Evolutionary conservation across 2,888 invertebrate species (phyloP).

Genomic region (Cremastinae sp.): DNA sequence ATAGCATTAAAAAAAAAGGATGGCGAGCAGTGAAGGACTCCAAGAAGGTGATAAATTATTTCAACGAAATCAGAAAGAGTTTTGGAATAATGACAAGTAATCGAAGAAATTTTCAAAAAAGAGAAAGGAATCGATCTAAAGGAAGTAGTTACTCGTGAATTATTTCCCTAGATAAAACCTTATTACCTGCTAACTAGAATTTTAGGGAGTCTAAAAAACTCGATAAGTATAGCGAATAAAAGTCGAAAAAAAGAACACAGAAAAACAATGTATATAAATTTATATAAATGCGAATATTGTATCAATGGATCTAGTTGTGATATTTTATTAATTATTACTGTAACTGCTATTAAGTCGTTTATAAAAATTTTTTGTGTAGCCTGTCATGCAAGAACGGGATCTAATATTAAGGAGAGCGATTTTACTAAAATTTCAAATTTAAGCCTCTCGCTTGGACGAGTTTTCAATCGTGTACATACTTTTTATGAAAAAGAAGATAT

Average conservation of each 20-base stretch:
- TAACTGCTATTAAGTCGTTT: conserved; percentile 66
- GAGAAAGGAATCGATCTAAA: conserved; percentile 29
- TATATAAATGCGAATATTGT: conserved; percentile 73
- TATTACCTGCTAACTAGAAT: conserved; percentile 46
- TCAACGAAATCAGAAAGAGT: too few relatives aligned
- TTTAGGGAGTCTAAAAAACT: conserved; percentile 36
- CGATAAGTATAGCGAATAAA: conserved; percentile 42
- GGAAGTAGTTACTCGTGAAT: conserved; percentile 64
- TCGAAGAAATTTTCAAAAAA: conserved; percentile 6
- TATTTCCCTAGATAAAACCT: conserved; percentile 61
- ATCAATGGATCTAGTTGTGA: conserved; percentile 80
- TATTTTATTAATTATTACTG: conserved; percentile 78
- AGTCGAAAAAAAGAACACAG: conserved; percentile 29
- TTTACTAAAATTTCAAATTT: conserved; percentile 26
- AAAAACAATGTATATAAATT: background rate
- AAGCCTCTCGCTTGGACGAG: conserved; percentile 11
- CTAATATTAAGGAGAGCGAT: conserved; percentile 29
- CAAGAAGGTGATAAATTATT: too few relatives aligned
- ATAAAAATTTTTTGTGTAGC: conserved; percentile 39
- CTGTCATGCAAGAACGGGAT: conserved; percentile 18
- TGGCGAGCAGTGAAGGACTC: too few relatives aligned
- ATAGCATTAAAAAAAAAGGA: too few relatives aligned
- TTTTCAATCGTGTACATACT: conserved; percentile 70
- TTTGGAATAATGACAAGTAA: too few relatives aligned
- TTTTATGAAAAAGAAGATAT: conserved; percentile 63